Evolutionary conservation across 2,888 invertebrate species (phyloP), one percentile per base, ranked within the genome.

Genomic region (Agriopis aurantiaria): DNA sequence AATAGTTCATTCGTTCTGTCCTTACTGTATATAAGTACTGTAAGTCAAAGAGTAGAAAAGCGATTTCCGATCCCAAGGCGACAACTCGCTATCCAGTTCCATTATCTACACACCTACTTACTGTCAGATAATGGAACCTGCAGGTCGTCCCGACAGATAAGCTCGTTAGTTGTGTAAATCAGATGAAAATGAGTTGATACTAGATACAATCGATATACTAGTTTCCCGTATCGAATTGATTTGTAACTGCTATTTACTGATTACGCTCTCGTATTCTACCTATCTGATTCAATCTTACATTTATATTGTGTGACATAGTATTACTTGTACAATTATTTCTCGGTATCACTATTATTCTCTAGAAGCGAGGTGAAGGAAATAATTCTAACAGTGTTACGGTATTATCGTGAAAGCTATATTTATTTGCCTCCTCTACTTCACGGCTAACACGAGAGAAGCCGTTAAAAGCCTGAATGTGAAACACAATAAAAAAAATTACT

Each of bases 91-190:
- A 33, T 33, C 33, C 33, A 33, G 33, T 33, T 33, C 33, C 33
- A 33, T 33, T 33, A 33, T 33, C 33, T 33, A 33, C 33, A 33
- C 33, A 33, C 33, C 33, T 33, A 33, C 33, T 33, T 33, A 33
- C 33, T 33, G 10, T 55, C 52, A 41, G 46, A 53, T 63, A 68
- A 58, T 63, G 53, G 53, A 52, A 58, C 33, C 57, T 63, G 63
- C 46, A 58, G 63, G 40, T 45, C 8, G 53, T 23, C 63, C 52
- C 58, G 63, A 45, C 48, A 51, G 69, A 64, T 65, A 69, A 61
- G 65, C 57, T 65, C 40, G 65, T 69, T 69, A 69, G 61, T 60
- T 69, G 57, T 69, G 65, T 57, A 65, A 65, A 69, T 57, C 45
- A 33, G 55, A 52, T 61, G 56, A 64, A 45, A n/a, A 17, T 53